Conservation (phyloP, 2,888 invertebrate genomes). For the Zonitis immaculata region DNA sequence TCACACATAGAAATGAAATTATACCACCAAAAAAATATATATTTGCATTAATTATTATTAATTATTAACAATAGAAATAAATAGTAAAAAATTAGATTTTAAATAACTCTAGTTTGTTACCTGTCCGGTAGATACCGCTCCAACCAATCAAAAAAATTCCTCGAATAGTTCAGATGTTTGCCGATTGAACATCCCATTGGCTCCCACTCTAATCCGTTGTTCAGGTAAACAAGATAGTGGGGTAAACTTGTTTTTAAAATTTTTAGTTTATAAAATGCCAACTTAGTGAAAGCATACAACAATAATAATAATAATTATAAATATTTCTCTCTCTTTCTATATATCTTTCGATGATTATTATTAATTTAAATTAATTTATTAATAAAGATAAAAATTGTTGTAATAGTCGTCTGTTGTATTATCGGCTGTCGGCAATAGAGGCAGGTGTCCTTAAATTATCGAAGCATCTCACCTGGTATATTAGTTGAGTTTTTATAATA, state of each 20-base stretch:
- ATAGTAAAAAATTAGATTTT: too few relatives aligned
- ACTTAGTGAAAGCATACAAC: constrained; percentile 39
- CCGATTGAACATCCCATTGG: constrained; percentile 16
- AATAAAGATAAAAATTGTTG: too few relatives aligned
- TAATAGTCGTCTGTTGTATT: not conserved
- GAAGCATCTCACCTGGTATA: constrained; percentile 2
- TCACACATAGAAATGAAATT: too few relatives aligned
- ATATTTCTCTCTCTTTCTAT: not conserved
- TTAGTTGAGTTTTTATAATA: not conserved
- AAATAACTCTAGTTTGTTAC: constrained; percentile 20
- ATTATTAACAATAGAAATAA: too few relatives aligned
- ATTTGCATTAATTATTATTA: too few relatives aligned
- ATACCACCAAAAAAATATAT: too few relatives aligned
- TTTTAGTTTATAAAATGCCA: constrained; percentile 47
- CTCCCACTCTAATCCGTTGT: constrained; percentile 30
- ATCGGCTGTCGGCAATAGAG: constrained; percentile 5
- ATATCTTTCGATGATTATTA: too few relatives aligned
- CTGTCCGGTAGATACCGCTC: constrained; percentile 22
- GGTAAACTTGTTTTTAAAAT: constrained; percentile 48
- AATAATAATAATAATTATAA: too few relatives aligned
- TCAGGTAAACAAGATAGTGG: constrained; percentile 40
- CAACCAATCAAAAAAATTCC: constrained; percentile 33
- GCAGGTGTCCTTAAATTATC: constrained; percentile 23
- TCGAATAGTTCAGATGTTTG: constrained; percentile 34
- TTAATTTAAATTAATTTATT: not conserved